Percentiles rank a stretch among this genome's conserved stretches.
These are phyloP conservation scores for Crotalus helleri DNA, from an alignment of 2,113 vertebrate species.

Conservation along the genomic window DNA sequence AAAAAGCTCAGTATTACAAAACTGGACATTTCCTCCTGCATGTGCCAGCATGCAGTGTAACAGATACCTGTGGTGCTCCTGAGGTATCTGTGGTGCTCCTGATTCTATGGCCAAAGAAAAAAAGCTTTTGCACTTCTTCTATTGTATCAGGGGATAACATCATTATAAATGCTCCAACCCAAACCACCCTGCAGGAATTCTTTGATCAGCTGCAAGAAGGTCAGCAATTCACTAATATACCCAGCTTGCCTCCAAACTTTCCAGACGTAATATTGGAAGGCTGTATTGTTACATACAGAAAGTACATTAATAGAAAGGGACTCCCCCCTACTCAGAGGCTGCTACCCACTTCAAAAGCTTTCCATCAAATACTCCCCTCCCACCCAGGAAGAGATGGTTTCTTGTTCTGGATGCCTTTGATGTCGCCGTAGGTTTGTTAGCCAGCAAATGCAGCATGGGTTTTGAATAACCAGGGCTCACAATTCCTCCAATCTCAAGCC, in stretches of 20 bases:
- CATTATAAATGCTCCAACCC: conserved; percentile 26
- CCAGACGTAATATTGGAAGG: conserved; percentile 18
- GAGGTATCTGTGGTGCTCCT: background rate
- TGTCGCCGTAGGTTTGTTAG: background rate
- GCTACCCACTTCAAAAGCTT: conserved; percentile 31
- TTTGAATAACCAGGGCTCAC: background rate
- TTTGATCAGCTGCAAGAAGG: conserved; percentile 19
- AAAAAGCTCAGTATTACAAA: background rate
- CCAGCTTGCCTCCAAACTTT: conserved; percentile 25
- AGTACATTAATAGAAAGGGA: conserved; percentile 18
- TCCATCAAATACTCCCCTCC: conserved; percentile 11
- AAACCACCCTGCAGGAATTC: conserved; percentile 28
- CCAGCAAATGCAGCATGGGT: background rate
- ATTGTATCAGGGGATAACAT: conserved; percentile 35
- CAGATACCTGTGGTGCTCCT: background rate
- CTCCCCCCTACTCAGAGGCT: conserved; percentile 11
- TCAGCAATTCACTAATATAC: conserved; percentile 16
- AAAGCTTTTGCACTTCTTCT: background rate
- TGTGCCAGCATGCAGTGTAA: background rate
- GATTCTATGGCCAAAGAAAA: background rate
- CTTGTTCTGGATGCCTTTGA: conserved; percentile 24
- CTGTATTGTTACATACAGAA: background rate
- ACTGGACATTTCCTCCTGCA: conserved; percentile 16
- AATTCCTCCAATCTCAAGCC: background rate
- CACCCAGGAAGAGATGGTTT: conserved; percentile 18